These are phyloP conservation scores for Neopipo cinnamomea DNA, from an alignment of 2,113 vertebrate species.

Conservation along the genomic window DNA sequence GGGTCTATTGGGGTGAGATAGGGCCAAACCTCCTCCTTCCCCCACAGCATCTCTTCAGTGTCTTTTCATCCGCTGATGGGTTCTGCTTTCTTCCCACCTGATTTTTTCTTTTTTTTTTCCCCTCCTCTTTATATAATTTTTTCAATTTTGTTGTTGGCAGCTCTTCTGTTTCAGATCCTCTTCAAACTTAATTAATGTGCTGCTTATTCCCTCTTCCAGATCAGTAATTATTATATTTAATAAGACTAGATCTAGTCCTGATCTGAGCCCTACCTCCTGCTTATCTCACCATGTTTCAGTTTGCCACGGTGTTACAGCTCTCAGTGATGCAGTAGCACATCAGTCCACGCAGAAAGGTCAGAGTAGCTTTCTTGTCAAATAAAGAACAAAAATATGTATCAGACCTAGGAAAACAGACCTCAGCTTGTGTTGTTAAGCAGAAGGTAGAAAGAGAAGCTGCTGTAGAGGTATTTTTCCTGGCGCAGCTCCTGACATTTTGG, in stretches of 20 bases:
- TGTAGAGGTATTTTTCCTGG: neutral
- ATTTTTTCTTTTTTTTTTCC: neutral
- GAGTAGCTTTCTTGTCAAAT: neutral
- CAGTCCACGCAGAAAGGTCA: neutral
- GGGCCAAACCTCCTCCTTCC: neutral
- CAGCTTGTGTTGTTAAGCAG: neutral
- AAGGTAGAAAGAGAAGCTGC: neutral
- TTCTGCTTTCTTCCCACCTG: neutral
- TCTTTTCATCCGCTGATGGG: neutral
- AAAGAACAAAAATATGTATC: neutral
- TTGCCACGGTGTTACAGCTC: neutral
- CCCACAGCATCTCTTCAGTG: neutral
- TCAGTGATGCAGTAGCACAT: neutral
- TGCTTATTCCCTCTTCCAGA: constrained; percentile 34
- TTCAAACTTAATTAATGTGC: constrained; percentile 34
- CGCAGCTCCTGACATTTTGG: neutral
- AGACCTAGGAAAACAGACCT: neutral
- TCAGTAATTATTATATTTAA: neutral
- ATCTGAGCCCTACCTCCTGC: neutral
- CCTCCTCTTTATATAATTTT: neutral
- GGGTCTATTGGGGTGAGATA: neutral
- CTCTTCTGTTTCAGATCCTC: constrained; percentile 9
- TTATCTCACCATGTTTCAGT: neutral
- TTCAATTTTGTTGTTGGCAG: neutral
- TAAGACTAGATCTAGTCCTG: neutral